Base-by-base conservation (phyloP, 2,797 vertebrate genomes). In the Phrynocephalus forsythii region DNA sequence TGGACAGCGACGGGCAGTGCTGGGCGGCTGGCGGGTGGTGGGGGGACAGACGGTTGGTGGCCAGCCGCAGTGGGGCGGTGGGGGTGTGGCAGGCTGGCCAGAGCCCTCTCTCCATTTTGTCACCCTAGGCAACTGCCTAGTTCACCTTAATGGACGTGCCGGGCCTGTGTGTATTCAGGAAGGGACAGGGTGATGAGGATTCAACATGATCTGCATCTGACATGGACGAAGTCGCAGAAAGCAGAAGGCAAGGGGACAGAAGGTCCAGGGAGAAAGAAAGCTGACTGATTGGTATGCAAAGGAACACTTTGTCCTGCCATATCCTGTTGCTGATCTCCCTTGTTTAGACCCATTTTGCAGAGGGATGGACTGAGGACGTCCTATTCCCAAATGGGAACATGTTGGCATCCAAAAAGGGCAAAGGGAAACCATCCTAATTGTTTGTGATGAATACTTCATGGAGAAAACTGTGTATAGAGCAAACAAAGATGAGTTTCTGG, bases 301-400 rank as follows among this genome's bases (percentile, higher is more conserved):
- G 30, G 15, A 72, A 30, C 30, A 16, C 71, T 73, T 13, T 16
- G 6, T 8, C 44, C 24, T 48, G 52, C 16, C 60, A 60, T 6
- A 79, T 30, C 22, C 18, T 38, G 6, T 38, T 73, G 30, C 30
- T 20, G n/a, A 2, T 6, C 33, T 18, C 60, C 15, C 33, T 66
- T 67, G 20, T 33, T 1, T 2, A 63, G 18, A 85, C 6, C 56
- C 82, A 85, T n/a, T 90, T 89, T 63, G 72, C 79, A 50, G 50
- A 4, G 69, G 33, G 88, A 79, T 90, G 52, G 87, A 86, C 15
- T n/a, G 48, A 77, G 24, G 72, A 81, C 90, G 56, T 44, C 90
- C 84, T 85, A 93, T 50, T 87, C 24, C 79, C 90, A 91, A 87
- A 16, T 84, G n/a, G 16, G 1, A 5, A 86, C 84, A 85, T 68